Conservation (phyloP, 2,888 invertebrate species). For the Trissoscelio sp. region DNA sequence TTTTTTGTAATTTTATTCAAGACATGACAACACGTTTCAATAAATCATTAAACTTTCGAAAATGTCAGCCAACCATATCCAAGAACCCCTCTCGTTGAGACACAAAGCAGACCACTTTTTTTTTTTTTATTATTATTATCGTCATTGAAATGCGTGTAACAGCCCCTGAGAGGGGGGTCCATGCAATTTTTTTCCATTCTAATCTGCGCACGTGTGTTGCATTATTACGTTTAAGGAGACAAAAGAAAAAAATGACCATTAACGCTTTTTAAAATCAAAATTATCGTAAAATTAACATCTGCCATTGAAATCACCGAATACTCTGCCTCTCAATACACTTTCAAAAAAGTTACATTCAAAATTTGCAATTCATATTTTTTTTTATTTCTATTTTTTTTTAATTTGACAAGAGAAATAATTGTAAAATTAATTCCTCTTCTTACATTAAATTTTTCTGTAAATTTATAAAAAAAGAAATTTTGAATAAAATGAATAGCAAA, state of each 20-base stretch:
- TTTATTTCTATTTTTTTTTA: too few species aligned
- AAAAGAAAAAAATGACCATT: slow-evolving; percentile 72
- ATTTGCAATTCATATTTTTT: not conserved
- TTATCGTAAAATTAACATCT: slow-evolving; percentile 73
- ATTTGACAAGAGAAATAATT: too few species aligned
- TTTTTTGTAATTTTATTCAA: slow-evolving; percentile 80
- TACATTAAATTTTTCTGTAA: too few species aligned
- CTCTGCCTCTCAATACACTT: slow-evolving; percentile 66
- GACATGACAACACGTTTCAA: slow-evolving; percentile 80
- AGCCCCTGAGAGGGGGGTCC: slow-evolving; percentile 69
- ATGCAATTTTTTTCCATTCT: slow-evolving; percentile 71
- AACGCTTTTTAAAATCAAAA: slow-evolving; percentile 66
- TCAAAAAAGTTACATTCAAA: not conserved
- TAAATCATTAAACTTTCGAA: slow-evolving; percentile 79
- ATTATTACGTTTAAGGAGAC: slow-evolving; percentile 72
- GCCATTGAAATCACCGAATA: slow-evolving; percentile 72
- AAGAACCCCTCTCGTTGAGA: slow-evolving; percentile 73
- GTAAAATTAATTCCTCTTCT: too few species aligned
- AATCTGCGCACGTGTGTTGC: slow-evolving; percentile 75
- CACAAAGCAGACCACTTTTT: slow-evolving; percentile 59
- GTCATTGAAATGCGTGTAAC: slow-evolving; percentile 55
- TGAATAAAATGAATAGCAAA: too few species aligned
- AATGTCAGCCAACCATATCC: slow-evolving; percentile 77
- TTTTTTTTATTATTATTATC: too few species aligned
- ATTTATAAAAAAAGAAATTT: too few species aligned